phyloP scores from a whole-genome alignment of 2,113 vertebrate genomes.

The Murina feae region DNA sequence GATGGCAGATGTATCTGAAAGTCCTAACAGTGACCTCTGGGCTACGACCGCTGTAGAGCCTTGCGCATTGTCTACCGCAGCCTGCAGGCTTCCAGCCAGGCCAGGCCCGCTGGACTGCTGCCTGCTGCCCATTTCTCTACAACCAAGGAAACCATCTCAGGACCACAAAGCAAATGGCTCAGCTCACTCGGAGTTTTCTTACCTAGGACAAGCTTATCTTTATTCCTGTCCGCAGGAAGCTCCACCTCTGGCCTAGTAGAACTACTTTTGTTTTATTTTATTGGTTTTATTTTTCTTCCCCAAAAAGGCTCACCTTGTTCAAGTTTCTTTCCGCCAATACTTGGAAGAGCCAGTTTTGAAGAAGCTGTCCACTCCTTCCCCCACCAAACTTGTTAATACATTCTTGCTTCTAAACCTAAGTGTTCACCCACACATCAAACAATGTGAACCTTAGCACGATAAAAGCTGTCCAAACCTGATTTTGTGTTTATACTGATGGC shows the following conservation, averaged over 20 bases:
- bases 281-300: neutral
- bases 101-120: neutral
- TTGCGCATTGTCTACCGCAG: neutral
- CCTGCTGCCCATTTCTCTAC: conserved; percentile 26
- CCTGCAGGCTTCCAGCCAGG: neutral
- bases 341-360: conserved; percentile 57
- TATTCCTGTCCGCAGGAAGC: neutral
- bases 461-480: conserved; percentile 78
- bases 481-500: conserved; percentile 75
- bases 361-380: conserved; percentile 35
- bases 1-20: conserved; percentile 60
- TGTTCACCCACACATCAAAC: conserved; percentile 72
- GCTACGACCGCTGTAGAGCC: neutral
- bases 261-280: neutral
- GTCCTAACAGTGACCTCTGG: conserved; percentile 33
- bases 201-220: neutral
- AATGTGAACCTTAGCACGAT: conserved; percentile 75
- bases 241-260: neutral
- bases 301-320: conserved; percentile 21
- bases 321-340: conserved; percentile 36
- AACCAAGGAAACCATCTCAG: conserved; percentile 2
- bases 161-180: neutral
- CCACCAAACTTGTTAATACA: conserved; percentile 50
- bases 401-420: conserved; percentile 68
- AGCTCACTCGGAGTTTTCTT: neutral